phyloP scores from a whole-genome alignment of 2,888 invertebrate genomes.

The Aspidapion aeneum region DNA sequence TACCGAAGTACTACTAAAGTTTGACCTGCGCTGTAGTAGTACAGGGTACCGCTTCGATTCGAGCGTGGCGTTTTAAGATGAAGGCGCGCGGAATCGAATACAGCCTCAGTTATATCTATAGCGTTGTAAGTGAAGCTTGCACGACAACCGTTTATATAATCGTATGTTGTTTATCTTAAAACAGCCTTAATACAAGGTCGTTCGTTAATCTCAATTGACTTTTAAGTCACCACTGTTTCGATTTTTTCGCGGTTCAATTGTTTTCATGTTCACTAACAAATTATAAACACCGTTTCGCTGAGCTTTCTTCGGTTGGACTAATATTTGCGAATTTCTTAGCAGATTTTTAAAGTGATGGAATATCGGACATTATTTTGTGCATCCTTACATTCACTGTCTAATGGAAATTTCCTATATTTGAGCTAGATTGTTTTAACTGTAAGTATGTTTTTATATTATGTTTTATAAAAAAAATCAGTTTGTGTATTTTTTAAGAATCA shows the following conservation, averaged over 20 bases:
- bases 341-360: slow-evolving; percentile 44
- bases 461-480: no score
- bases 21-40: slow-evolving; percentile 8
- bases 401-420: slow-evolving; percentile 31
- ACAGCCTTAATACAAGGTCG: slow-evolving; percentile 31
- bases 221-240: slow-evolving; percentile 18
- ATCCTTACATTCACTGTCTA: slow-evolving; percentile 34
- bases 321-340: slow-evolving; percentile 40
- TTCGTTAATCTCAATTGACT: slow-evolving; percentile 29
- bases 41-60: slow-evolving; percentile 5
- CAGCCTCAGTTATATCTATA: slow-evolving; percentile 20
- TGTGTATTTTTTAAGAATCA: no score
- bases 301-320: slow-evolving; percentile 28
- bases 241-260: slow-evolving; percentile 14
- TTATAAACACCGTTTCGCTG: neutral
- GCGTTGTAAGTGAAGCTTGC: slow-evolving; percentile 9
- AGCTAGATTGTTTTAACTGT: slow-evolving; percentile 39
- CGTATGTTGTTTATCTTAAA: slow-evolving; percentile 18
- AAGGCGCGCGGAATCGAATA: neutral
- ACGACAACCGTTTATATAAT: slow-evolving; percentile 12
- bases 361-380: slow-evolving; percentile 39
- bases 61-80: slow-evolving; percentile 14
- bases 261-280: slow-evolving; percentile 15
- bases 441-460: no score
- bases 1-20: neutral